phyloP scores from a whole-genome alignment of 2,797 vertebrate species.

The Propithecus perrieri region DNA sequence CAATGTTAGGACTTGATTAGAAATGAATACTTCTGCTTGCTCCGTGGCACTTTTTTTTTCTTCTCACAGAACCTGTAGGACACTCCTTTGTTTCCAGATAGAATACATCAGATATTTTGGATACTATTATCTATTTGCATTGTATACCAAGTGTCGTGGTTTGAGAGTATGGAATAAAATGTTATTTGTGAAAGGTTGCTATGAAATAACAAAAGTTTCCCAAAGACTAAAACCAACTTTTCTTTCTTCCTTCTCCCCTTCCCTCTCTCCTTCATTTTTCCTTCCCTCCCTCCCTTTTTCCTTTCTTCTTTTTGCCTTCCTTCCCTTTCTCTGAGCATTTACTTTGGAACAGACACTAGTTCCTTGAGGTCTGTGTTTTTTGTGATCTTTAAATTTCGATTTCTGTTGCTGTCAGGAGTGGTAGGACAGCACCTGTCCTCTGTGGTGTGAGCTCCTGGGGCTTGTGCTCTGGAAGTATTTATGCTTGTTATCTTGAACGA shows the following conservation, averaged over 20 bases:
- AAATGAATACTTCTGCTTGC: background rate
- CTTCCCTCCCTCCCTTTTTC: too few species aligned
- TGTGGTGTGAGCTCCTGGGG: background rate
- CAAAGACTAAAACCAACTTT: background rate
- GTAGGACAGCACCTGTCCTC: background rate
- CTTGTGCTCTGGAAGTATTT: background rate
- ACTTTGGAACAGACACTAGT: background rate
- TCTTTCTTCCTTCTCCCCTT: background rate
- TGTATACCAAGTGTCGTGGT: background rate
- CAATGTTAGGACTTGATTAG: background rate
- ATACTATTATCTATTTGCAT: background rate
- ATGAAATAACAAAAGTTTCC: background rate
- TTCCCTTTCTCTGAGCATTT: background rate
- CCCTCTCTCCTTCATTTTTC: background rate
- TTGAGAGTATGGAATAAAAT: background rate
- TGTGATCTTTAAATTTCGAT: background rate
- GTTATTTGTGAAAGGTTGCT: background rate
- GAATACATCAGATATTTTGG: background rate
- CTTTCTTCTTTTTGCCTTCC: background rate
- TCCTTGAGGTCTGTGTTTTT: background rate
- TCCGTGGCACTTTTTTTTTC: background rate
- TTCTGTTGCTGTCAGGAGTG: background rate
- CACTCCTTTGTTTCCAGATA: background rate
- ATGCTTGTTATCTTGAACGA: conserved; percentile 64
- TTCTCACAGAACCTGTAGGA: background rate